A percentile compares a stretch with the other conserved stretches of the same genome.
Conservation (phyloP, 2,888 invertebrate genomes). For the Micropterix aruncella region DNA sequence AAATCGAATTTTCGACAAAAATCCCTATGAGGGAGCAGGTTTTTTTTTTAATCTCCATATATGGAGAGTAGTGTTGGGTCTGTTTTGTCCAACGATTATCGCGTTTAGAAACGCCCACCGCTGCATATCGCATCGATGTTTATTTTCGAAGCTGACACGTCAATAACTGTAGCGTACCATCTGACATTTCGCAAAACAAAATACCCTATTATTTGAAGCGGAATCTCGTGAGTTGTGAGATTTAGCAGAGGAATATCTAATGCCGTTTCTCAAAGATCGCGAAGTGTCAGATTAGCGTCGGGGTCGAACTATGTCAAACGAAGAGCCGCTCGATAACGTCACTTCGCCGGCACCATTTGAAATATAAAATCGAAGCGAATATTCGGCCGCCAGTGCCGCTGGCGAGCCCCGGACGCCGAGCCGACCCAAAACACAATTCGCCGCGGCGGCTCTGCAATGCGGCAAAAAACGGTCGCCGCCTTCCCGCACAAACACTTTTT, state of each 20-base stretch:
- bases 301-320: no score
- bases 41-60: not conserved
- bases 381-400: slow-evolving; percentile 13
- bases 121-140: no score
- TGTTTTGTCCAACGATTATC: no score
- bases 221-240: no score
- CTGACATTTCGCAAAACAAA: not conserved
- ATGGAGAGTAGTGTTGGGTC: no score
- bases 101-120: no score
- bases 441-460: slow-evolving; percentile 33
- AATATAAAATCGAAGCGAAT: no score
- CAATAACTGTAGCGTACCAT: no score
- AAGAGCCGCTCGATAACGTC: not conserved
- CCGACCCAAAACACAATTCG: not conserved
- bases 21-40: not conserved
- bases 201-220: no score
- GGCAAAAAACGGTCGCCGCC: slow-evolving; percentile 41
- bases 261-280: no score
- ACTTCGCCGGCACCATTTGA: not conserved
- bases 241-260: no score
- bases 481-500: slow-evolving; percentile 36
- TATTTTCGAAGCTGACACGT: not conserved
- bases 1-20: not conserved
- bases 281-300: no score
- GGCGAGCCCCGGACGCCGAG: slow-evolving; percentile 13